A percentile compares a stretch with the other conserved stretches of the same genome.
phyloP scores from a whole-genome alignment of 2,888 invertebrate species.

The Yponomeuta malinellus region DNA sequence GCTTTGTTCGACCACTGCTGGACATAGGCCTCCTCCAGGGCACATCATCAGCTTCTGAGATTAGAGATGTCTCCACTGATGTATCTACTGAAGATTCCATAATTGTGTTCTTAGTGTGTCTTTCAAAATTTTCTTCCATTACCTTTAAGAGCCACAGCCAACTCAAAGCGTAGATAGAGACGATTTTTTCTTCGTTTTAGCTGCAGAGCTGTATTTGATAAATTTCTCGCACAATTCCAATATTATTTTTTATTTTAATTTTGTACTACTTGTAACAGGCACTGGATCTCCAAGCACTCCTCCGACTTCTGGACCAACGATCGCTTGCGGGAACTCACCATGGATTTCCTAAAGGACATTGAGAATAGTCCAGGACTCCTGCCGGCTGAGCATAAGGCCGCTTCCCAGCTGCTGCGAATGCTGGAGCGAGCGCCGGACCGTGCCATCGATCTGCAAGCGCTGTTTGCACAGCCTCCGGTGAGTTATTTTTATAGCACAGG shows the following conservation, averaged over 20 bases:
- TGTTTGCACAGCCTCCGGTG: constrained; percentile 82
- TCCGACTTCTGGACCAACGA: constrained; percentile 90
- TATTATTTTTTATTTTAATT: not conserved
- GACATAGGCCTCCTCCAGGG: not conserved
- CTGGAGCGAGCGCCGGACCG: constrained; percentile 84
- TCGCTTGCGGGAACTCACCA: constrained; percentile 83
- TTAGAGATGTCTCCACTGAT: too few species aligned
- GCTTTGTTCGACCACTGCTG: not conserved
- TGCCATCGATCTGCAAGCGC: constrained; percentile 80
- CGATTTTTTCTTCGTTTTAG: too few species aligned
- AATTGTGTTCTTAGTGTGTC: too few species aligned
- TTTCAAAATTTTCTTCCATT: too few species aligned
- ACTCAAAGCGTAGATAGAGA: too few species aligned
- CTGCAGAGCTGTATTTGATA: too few species aligned
- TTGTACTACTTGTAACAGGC: constrained; percentile 61
- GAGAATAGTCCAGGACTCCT: constrained; percentile 87
- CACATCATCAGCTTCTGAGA: not conserved
- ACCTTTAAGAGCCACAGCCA: too few species aligned
- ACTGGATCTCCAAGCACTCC: constrained; percentile 94
- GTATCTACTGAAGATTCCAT: too few species aligned
- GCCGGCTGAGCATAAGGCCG: constrained; percentile 93
- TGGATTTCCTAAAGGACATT: constrained; percentile 92
- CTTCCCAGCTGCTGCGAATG: constrained; percentile 85
- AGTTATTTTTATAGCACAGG: constrained; percentile 27
- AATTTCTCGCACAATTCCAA: too few species aligned